Evolutionary conservation across 2,888 invertebrate species (phyloP).

Genomic region (Alitta virens): DNA sequence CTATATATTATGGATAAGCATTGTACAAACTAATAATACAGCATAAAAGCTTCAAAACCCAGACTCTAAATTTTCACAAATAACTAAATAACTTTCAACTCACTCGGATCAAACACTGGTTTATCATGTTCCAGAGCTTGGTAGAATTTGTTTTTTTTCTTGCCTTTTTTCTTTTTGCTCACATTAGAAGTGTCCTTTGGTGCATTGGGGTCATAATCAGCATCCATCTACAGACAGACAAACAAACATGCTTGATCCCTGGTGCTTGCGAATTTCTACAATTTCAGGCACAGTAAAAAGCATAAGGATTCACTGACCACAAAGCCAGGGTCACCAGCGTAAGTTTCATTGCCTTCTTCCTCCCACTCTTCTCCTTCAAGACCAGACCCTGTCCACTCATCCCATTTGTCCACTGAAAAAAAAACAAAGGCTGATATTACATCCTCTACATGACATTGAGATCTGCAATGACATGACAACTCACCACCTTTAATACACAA

Average conservation of each 20-base stretch:
- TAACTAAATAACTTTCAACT: constrained; percentile 8
- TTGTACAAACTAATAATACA: no score
- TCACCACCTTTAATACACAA: no score
- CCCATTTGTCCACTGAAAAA: constrained; percentile 66
- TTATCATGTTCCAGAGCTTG: constrained; percentile 73
- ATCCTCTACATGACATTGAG: no score
- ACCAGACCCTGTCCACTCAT: constrained; percentile 63
- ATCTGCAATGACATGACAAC: no score
- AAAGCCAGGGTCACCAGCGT: constrained; percentile 70
- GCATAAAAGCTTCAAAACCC: no score
- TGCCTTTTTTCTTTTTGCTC: constrained; percentile 57
- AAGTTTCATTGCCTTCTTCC: constrained; percentile 28
- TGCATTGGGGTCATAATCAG: constrained; percentile 71
- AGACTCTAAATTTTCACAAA: no score
- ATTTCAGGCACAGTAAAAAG: no score
- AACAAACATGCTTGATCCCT: background rate
- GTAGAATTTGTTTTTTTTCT: constrained; percentile 71
- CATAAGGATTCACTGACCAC: constrained; percentile 61
- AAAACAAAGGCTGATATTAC: no score
- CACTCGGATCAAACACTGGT: constrained; percentile 78
- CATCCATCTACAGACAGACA: constrained; percentile 72
- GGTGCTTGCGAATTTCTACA: background rate
- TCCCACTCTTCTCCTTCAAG: constrained; percentile 10
- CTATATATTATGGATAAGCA: no score
- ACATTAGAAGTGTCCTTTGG: constrained; percentile 48